Base-by-base conservation (phyloP, 1,140 invertebrate species). In the Hirudo medicinalis region DNA sequence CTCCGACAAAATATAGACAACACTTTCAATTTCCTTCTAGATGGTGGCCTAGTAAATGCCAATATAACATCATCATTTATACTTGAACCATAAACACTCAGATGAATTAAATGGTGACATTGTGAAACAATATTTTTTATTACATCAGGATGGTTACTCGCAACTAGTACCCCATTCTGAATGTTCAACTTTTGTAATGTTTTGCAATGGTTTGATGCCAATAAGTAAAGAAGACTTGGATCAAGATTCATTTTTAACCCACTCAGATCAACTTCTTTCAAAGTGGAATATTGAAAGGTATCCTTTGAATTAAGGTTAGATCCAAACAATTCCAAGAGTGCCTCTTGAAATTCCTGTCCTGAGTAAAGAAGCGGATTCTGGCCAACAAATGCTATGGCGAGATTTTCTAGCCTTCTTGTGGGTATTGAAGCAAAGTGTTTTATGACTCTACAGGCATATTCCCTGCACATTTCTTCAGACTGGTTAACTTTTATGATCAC, bases 331-430 rank as follows among this genome's bases (percentile, higher is more conserved):
- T 54, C 54, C 25, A 57, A 71, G 6, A 78, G 71, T 20, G 70
- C 72, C 25, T 57, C 67, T 27, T 74, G 36, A 69, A 78, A 77
- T 55, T 78, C 77, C n/a, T 60, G 49, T n/a, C 76, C 76, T 40
- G 73, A 75, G 73, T 77, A 78, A 72, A 78, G 76, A 6, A 75
- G 71, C n/a, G 77, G 77, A 71, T 78, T 78, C 57, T 76, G 73
- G 11, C 76, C 76, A 15, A 54, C 72, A 68, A 77, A 78, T 9
- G 54, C 66, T 25, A 78, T 70, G 20, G 54, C 67, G 20, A 78
- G 66, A 20, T 67, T 71, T 25, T 73, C 67, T 19, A 78, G 60
- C 43, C 67, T 71, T 19, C 74, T 68, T n/a, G 76, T 63, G 36
- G 55, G 54, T 29, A 73, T 66, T 2, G 55, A 54, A 3, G 73